These are phyloP conservation scores for Poecilia velifera DNA, from an alignment of 2,797 vertebrate genomes.

Conservation along the genomic window DNA sequence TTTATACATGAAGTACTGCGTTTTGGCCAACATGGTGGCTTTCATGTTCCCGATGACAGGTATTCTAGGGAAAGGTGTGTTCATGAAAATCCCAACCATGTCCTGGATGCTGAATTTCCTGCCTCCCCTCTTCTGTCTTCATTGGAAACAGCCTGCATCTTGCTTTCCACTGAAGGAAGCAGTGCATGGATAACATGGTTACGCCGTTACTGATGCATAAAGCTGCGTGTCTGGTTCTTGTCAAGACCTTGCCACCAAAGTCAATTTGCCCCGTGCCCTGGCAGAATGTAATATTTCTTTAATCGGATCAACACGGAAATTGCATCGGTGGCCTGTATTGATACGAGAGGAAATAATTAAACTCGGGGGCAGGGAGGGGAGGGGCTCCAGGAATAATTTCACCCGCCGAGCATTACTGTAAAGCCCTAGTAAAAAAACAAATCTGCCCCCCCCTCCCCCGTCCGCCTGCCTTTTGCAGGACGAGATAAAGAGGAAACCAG, in stretches of 20 bases:
- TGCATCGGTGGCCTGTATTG: constrained; percentile 80
- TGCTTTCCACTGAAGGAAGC: constrained; percentile 79
- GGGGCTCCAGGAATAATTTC: constrained; percentile 82
- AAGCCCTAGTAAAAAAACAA: constrained; percentile 75
- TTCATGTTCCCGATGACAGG: constrained; percentile 16
- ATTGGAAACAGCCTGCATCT: constrained; percentile 74
- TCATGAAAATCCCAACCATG: constrained; percentile 28
- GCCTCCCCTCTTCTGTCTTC: constrained; percentile 70
- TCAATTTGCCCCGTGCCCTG: constrained; percentile 84
- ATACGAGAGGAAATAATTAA: constrained; percentile 85
- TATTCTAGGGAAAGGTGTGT: constrained; percentile 40
- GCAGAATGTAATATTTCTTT: constrained; percentile 84
- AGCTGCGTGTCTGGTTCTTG: constrained; percentile 84
- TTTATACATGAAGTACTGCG: background rate
- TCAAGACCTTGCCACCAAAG: constrained; percentile 87
- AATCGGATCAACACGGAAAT: constrained; percentile 86
- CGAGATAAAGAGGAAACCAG: constrained; percentile 80
- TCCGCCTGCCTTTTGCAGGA: constrained; percentile 57
- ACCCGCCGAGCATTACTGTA: constrained; percentile 83
- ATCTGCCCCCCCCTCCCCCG: constrained; percentile 44
- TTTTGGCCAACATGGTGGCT: background rate
- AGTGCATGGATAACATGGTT: constrained; percentile 83
- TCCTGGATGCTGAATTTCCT: constrained; percentile 41
- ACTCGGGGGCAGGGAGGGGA: constrained; percentile 41
- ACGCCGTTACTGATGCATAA: constrained; percentile 81